phyloP scores from a whole-genome alignment of 2,888 invertebrate species.

The Diaperis boleti region DNA sequence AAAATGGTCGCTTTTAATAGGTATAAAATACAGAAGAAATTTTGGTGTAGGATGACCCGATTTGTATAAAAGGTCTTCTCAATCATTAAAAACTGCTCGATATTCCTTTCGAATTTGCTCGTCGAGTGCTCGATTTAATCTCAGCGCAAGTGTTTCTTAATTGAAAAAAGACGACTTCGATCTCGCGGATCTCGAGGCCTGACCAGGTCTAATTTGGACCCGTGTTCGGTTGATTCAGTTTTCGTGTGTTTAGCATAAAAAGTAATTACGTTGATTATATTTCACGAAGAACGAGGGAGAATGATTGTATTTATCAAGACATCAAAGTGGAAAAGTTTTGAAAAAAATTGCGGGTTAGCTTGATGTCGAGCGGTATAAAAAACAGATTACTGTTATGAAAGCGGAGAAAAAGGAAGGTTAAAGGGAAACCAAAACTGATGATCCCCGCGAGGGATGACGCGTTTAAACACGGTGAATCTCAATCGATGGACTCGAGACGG shows the following conservation, averaged over 20 bases:
- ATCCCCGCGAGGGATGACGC: conserved; percentile 54
- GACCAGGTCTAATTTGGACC: conserved; percentile 12
- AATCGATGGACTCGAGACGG: conserved; percentile 50
- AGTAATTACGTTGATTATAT: conserved; percentile 44
- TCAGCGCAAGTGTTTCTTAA: conserved; percentile 33
- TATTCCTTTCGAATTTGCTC: too few relatives aligned
- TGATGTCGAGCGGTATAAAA: conserved; percentile 54
- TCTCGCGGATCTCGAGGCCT: background rate
- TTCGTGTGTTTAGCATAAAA: conserved; percentile 24
- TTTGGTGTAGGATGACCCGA: too few relatives aligned
- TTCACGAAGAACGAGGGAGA: conserved; percentile 36
- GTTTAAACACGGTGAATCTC: conserved; percentile 53
- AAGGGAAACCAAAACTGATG: conserved; percentile 56
- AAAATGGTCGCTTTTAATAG: too few relatives aligned
- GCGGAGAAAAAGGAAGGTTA: conserved; percentile 52
- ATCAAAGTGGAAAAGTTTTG: conserved; percentile 46
- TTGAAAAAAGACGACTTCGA: conserved; percentile 29
- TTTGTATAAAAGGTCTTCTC: too few relatives aligned
- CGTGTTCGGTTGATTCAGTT: conserved; percentile 19
- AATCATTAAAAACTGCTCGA: too few relatives aligned
- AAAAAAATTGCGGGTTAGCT: conserved; percentile 48
- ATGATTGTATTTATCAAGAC: conserved; percentile 46
- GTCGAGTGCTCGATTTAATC: too few relatives aligned
- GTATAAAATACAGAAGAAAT: too few relatives aligned
- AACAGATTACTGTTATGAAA: conserved; percentile 58